Evolutionary conservation across 2,113 vertebrate species (phyloP).

Genomic region (Colaptes auratus): DNA sequence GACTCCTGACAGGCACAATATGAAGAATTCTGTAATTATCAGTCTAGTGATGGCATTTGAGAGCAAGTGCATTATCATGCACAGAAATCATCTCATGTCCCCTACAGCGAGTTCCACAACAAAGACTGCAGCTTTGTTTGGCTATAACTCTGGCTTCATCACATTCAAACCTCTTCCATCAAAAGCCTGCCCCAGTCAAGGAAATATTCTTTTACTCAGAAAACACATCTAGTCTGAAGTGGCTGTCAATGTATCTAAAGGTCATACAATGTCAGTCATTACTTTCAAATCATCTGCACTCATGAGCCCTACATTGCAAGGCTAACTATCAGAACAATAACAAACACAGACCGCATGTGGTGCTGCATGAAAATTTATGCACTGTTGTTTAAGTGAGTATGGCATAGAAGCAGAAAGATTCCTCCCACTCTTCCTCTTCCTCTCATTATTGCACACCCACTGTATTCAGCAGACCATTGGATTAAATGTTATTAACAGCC

Average conservation of each 20-base stretch:
- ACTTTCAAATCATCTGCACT: constrained; percentile 27
- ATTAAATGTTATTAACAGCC: neutral
- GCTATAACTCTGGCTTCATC: constrained; percentile 38
- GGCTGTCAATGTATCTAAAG: constrained; percentile 27
- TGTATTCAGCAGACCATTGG: neutral
- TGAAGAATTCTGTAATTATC: constrained; percentile 76
- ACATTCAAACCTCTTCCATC: constrained; percentile 32
- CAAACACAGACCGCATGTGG: neutral
- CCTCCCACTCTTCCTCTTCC: neutral
- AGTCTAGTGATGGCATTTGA: constrained; percentile 64
- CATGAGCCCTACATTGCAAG: neutral
- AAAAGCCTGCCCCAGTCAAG: constrained; percentile 13
- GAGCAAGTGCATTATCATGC: constrained; percentile 68
- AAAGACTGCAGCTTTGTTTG: constrained; percentile 12
- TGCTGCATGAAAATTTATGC: neutral
- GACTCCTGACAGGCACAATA: constrained; percentile 65
- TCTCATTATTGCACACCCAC: neutral
- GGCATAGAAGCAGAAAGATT: neutral
- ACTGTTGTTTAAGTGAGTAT: neutral
- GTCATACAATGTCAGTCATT: constrained; percentile 44
- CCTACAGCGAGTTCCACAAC: constrained; percentile 46
- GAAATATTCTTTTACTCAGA: constrained; percentile 6
- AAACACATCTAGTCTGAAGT: constrained; percentile 11
- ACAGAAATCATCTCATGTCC: constrained; percentile 53
- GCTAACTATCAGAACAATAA: neutral